Evolutionary conservation across 1,140 invertebrate species (phyloP).

Genomic region (honey bee (Apis mellifera)): Amel_HAv3.1 CM009942.2:5747001-5747500

Average conservation of each 20-base stretch:
- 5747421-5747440: neutral
- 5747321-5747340: neutral
- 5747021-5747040: neutral
- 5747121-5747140: slow-evolving; percentile 32
- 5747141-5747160: slow-evolving; percentile 5
- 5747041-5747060: slow-evolving; percentile 21
- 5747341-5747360: neutral
- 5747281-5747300: neutral
- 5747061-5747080: neutral
- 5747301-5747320: slow-evolving; percentile 9
- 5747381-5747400: no score
- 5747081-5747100: slow-evolving; percentile 27
- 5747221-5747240: neutral
- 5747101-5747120: slow-evolving; percentile 41
- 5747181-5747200: neutral
- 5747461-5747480: neutral
- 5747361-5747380: neutral
- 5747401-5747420: no score
- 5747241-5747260: neutral
- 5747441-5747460: neutral
- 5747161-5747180: neutral
- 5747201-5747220: slow-evolving; percentile 10
- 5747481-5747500: no score
- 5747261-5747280: neutral
- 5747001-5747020: neutral